A percentile compares a stretch with the other conserved stretches of the same genome.
Conservation (phyloP, 35 echinoderm and acorn worm genomes). For the Heliocidaris erythrogramma region DNA sequence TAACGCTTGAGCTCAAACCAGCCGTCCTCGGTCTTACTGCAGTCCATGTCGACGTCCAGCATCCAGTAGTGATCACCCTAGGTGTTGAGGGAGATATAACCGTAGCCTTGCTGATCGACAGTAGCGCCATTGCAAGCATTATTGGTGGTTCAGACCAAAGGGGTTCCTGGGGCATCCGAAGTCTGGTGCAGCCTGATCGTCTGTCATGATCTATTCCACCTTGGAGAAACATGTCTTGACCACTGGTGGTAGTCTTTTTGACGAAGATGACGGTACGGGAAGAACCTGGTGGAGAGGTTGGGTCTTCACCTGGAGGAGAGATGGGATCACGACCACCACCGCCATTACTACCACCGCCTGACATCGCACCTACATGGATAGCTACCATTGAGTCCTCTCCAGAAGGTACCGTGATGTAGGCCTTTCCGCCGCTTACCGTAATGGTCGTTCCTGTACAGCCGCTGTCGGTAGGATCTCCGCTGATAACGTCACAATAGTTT, state of each 20-base stretch:
- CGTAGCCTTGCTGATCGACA: slow-evolving; percentile 58
- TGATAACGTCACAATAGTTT: slow-evolving; percentile 67
- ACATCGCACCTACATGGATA: slow-evolving; percentile 80
- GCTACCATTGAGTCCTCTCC: slow-evolving; percentile 89
- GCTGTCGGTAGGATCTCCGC: slow-evolving; percentile 23
- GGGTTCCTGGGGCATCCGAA: slow-evolving; percentile 52
- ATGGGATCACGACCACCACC: not conserved
- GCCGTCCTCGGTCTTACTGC: slow-evolving; percentile 65
- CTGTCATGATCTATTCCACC: slow-evolving; percentile 65
- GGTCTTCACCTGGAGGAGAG: not conserved
- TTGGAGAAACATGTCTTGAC: slow-evolving; percentile 75
- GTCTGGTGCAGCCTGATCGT: slow-evolving; percentile 51
- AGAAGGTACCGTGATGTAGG: slow-evolving; percentile 67
- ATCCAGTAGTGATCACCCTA: slow-evolving; percentile 91
- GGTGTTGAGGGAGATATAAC: slow-evolving; percentile 68
- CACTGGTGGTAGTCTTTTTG: slow-evolving; percentile 46
- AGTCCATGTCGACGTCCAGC: slow-evolving; percentile 83
- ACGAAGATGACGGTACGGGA: slow-evolving; percentile 73
- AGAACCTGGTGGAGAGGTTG: slow-evolving; percentile 24
- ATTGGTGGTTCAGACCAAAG: slow-evolving; percentile 83
- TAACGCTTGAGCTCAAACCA: slow-evolving; percentile 87
- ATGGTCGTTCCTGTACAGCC: slow-evolving; percentile 62
- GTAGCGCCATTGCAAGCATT: slow-evolving; percentile 25
- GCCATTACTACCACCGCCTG: slow-evolving; percentile 5
- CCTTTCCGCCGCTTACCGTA: slow-evolving; percentile 67